Base-by-base conservation (phyloP, 2,888 invertebrate species). In the Adineta ricciae region DNA sequence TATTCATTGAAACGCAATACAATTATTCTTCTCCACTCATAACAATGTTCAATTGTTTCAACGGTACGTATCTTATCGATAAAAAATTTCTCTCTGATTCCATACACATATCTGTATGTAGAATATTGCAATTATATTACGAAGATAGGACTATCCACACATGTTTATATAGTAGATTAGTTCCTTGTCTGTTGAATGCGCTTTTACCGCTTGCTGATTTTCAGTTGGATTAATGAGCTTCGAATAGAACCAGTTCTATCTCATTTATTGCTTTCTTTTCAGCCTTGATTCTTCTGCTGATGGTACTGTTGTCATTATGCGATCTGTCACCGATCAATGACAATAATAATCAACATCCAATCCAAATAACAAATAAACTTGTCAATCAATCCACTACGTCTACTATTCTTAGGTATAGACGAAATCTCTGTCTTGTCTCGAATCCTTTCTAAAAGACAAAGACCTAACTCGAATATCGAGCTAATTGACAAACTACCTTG, bases 271-370 rank as follows among this genome's bases (percentile, higher is more conserved):
- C 50, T 50, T 3, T 50, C 50, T 36, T 0, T 64, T 64, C 32
- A 64, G 64, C 64, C 32, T 64, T 64, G 16, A 4, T 64, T 32
- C 0, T 64, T 64, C 14, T 64, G 32, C 32, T 64, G 64, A 32
- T 64, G 32, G 32, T 32, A 36, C 64, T 32, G 27, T 64, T 64
- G 64, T 64, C 64, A 64, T 27, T 36, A 36, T 32, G 38, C 3
- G 41, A n/a, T 78, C 78, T 78, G 78, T 78, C 78, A 78, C 32
- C 78, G 78, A 78, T 78, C 41, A 78, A 41, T 41, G 78, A 24
- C 78, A 78, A 78, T 41, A 41, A 78, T 78, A 78, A 78, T 78
- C 78, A 41, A 41, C 78, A 78, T 0, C 24, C 14, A 41, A 7
- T n/a, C 38, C 78, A 41, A 41, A 38, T 36, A 64, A 32, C 64